A percentile compares a stretch with the other conserved stretches of the same genome.
These are phyloP conservation scores for Mallotus villosus DNA, from an alignment of 2,797 vertebrate genomes.

Conservation along the genomic window DNA sequence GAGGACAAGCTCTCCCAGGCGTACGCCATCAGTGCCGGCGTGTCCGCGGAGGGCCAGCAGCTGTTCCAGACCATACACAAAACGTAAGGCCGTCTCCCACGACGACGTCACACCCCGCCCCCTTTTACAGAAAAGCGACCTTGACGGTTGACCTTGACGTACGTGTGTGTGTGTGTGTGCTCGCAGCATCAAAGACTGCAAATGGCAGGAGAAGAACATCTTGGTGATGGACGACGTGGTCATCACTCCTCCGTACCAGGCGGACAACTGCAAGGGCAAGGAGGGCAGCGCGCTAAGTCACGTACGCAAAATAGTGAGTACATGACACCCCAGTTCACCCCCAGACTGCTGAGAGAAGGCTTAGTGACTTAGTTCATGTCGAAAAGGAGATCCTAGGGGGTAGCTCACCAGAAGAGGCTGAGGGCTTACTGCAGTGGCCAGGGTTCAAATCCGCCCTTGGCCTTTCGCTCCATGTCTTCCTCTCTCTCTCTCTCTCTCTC, in stretches of 20 bases:
- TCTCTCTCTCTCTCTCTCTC: too few relatives aligned
- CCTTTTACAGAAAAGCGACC: neutral
- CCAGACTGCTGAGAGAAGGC: too few relatives aligned
- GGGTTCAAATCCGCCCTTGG: neutral
- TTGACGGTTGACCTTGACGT: neutral
- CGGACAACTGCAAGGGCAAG: conserved; percentile 89
- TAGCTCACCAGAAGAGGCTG: too few relatives aligned
- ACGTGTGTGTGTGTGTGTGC: neutral
- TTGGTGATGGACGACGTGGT: conserved; percentile 88
- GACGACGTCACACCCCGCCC: neutral
- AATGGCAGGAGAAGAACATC: conserved; percentile 92
- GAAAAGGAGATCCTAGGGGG: too few relatives aligned
- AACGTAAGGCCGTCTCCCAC: conserved; percentile 75
- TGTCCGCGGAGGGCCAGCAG: conserved; percentile 86
- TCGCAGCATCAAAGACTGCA: conserved; percentile 88
- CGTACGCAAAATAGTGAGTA: conserved; percentile 90
- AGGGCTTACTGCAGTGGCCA: too few relatives aligned
- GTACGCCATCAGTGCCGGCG: conserved; percentile 86
- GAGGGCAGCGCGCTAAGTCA: conserved; percentile 86
- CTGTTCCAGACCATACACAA: conserved; percentile 91
- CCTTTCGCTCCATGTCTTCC: neutral
- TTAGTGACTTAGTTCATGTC: neutral
- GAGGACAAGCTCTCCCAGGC: conserved; percentile 90
- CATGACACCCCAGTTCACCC: neutral
- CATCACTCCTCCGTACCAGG: conserved; percentile 85